Base-by-base conservation (phyloP, 2,797 vertebrate species). In the Rhynchonycteris naso region DNA sequence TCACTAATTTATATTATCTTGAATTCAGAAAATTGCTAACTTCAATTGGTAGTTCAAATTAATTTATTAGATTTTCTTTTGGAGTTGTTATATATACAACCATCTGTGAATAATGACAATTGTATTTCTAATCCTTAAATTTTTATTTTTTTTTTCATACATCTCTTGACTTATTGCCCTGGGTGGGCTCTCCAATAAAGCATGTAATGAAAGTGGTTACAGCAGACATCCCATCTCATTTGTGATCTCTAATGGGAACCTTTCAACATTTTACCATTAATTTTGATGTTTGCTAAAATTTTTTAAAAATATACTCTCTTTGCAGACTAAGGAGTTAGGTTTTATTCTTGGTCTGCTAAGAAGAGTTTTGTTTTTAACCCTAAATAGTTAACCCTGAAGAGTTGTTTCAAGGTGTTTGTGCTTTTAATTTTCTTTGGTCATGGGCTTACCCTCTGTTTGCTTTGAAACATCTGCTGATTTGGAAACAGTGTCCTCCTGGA, bases 101-200 rank as follows among this genome's bases (percentile, higher is more conserved):
- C 5, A 90, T 81, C 12, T 93, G 22, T 94, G 26, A 83, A 69
- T 87, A 80, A 68, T 86, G 87, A 74, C 7, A 76, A 56, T 92
- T 93, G 13, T 50, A 52, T 81, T 91, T 81, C 30, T 68, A 78
- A 19, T 92, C 52, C 75, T 95, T 88, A 92, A 47, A 22, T 82
- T 68, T 93, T 75, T 24, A 35, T 82, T 76, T 79, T 35, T 72
- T 80, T 58, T 68, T 88, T 86, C 11, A 35, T 87, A 22, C 9
- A 28, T 90, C 81, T 94, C 56, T 90, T 88, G 59, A 72, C 18
- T 94, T 83, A 61, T 13, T 56, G 19, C 5, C 6, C n/a, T 75
- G 18, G 43, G 24, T 47, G 38, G 59, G 54, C 18, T 90, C n/a
- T 52, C 13, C 5, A 87, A 15, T 79, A 63, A 88, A 69, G 52